phyloP scores from a whole-genome alignment of 1,140 invertebrate genomes.

The Caenorhabditis inopinata region DNA sequence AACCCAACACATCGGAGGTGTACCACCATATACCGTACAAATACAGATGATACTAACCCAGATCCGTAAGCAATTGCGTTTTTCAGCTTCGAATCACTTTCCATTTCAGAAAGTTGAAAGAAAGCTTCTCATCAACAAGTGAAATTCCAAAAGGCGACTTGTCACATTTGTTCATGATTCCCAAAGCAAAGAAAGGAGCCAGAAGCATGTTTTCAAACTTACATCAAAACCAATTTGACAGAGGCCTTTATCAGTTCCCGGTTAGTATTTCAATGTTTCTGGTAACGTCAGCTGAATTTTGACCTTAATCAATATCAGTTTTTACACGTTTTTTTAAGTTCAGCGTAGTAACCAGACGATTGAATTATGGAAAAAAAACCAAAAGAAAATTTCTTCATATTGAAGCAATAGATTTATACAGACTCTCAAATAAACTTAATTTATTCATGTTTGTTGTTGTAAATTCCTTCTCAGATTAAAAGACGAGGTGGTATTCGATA shows the following conservation, averaged over 20 bases:
- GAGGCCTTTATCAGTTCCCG: conserved; percentile 56
- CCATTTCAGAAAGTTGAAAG: not conserved
- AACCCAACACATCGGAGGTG: not conserved
- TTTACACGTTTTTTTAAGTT: too few species aligned
- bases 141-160: conserved; percentile 52
- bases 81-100: not conserved
- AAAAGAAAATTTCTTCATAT: too few species aligned
- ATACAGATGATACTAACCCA: not conserved
- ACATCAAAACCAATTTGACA: conserved; percentile 58
- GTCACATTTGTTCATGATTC: conserved; percentile 55
- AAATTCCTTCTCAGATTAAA: too few species aligned
- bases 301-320: too few species aligned
- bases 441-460: too few species aligned
- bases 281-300: too few species aligned
- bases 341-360: too few species aligned
- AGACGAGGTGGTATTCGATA: too few species aligned
- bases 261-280: conserved; percentile 3
- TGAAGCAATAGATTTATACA: too few species aligned
- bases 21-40: not conserved
- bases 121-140: not conserved
- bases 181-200: conserved; percentile 46
- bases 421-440: too few species aligned
- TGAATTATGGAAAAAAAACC: too few species aligned
- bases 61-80: not conserved
- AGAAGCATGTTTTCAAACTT: conserved; percentile 57